Evolutionary conservation across 1,140 invertebrate genomes (phyloP).

Genomic region (Sinella curviseta): DNA sequence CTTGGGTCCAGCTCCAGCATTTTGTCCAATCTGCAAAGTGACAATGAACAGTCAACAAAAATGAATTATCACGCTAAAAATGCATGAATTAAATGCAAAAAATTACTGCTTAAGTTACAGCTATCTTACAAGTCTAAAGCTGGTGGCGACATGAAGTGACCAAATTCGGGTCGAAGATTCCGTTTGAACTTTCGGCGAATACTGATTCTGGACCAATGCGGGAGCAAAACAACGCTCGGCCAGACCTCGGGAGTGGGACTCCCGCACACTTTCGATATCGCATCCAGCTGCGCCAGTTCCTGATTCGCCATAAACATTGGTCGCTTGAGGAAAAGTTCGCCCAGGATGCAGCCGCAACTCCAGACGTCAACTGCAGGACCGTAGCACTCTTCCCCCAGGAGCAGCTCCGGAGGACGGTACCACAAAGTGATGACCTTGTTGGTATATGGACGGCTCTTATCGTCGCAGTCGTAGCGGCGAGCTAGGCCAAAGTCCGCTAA

Average conservation of each 20-base stretch:
- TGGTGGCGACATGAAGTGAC: slow-evolving; percentile 80
- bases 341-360: not conserved
- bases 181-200: slow-evolving; percentile 87
- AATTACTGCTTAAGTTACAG: too few species aligned
- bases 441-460: not conserved
- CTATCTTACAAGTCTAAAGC: slow-evolving; percentile 77
- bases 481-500: slow-evolving; percentile 55
- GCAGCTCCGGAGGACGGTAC: not conserved
- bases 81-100: too few species aligned
- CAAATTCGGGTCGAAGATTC: slow-evolving; percentile 82
- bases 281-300: slow-evolving; percentile 48
- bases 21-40: slow-evolving; percentile 68
- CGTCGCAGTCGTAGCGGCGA: slow-evolving; percentile 63
- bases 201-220: slow-evolving; percentile 86
- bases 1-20: slow-evolving; percentile 96
- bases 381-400: not conserved
- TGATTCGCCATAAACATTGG: not conserved
- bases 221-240: slow-evolving; percentile 94
- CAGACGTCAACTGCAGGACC: not conserved
- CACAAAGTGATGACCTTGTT: not conserved
- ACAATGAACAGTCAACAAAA: not conserved
- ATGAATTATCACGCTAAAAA: not conserved
- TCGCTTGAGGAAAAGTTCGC: not conserved
- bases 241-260: slow-evolving; percentile 95
- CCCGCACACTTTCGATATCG: slow-evolving; percentile 92